phyloP scores from a whole-genome alignment of 2,888 invertebrate genomes.

The Melanargia galathea region DNA sequence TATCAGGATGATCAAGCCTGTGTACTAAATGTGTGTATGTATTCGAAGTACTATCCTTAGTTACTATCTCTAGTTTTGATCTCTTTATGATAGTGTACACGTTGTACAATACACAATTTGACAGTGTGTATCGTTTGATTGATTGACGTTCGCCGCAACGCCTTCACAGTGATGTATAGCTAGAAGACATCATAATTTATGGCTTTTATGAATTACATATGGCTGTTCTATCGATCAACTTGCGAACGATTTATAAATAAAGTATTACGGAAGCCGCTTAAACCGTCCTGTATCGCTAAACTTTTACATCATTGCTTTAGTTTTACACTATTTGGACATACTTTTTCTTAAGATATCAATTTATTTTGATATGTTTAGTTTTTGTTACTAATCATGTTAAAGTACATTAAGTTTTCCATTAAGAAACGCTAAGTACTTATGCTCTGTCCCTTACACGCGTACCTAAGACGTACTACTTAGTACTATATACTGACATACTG shows the following conservation, averaged over 20 bases:
- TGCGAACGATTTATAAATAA: constrained; percentile 2
- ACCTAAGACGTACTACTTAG: too few species aligned
- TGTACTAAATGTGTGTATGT: too few species aligned
- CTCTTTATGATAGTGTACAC: background rate
- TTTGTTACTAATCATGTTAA: too few species aligned
- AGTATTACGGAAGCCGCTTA: background rate
- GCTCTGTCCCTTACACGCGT: too few species aligned
- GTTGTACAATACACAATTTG: constrained; percentile 1
- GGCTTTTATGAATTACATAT: constrained; percentile 33
- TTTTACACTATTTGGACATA: background rate
- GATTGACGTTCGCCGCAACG: constrained; percentile 25
- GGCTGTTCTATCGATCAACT: constrained; percentile 7
- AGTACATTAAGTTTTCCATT: too few species aligned
- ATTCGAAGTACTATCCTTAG: too few species aligned
- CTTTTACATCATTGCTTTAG: background rate
- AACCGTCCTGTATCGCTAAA: background rate
- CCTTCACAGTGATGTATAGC: constrained; percentile 29
- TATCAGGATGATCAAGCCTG: too few species aligned
- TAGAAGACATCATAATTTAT: constrained; percentile 43
- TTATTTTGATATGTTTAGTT: background rate
- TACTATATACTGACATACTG: too few species aligned
- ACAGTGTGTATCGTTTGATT: constrained; percentile 33
- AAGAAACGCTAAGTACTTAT: too few species aligned
- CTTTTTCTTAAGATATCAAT: background rate
- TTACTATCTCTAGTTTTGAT: background rate